Conservation (phyloP, 2,113 vertebrate species). For the Phalacrocorax pelagicus region DNA sequence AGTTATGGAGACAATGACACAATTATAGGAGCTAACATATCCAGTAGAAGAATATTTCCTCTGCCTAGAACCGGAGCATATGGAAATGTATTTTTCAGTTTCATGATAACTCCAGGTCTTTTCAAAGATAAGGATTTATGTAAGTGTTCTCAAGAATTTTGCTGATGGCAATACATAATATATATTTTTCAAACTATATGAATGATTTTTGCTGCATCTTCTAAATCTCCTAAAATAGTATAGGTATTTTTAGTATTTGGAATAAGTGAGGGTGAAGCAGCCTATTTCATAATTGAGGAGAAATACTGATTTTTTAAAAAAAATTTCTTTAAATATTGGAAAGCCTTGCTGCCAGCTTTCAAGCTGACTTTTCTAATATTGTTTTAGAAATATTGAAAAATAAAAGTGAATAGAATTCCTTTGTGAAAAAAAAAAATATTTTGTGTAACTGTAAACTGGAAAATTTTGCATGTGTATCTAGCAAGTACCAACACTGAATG, state of each 20-base stretch:
- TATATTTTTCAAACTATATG: neutral
- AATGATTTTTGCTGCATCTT: neutral
- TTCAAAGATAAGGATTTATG: constrained; percentile 88
- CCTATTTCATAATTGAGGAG: neutral
- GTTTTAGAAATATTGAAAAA: neutral
- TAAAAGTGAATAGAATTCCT: neutral
- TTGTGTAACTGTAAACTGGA: neutral
- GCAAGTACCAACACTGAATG: neutral
- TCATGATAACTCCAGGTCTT: constrained; percentile 94
- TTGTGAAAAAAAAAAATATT: neutral
- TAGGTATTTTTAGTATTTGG: neutral
- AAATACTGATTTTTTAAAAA: neutral
- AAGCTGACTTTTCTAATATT: neutral
- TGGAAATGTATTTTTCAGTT: constrained; percentile 85
- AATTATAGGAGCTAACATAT: constrained; percentile 88
- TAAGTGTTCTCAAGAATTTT: constrained; percentile 75
- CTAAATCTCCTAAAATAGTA: neutral
- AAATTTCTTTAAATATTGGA: neutral
- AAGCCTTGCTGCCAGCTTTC: neutral
- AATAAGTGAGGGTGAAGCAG: neutral
- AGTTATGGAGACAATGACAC: constrained; percentile 84
- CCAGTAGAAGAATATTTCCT: constrained; percentile 86
- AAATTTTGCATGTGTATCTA: neutral
- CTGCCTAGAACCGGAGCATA: constrained; percentile 76
- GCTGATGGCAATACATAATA: neutral